Conservation (phyloP, 2,888 invertebrate species). For the Tenodera sinensis region DNA sequence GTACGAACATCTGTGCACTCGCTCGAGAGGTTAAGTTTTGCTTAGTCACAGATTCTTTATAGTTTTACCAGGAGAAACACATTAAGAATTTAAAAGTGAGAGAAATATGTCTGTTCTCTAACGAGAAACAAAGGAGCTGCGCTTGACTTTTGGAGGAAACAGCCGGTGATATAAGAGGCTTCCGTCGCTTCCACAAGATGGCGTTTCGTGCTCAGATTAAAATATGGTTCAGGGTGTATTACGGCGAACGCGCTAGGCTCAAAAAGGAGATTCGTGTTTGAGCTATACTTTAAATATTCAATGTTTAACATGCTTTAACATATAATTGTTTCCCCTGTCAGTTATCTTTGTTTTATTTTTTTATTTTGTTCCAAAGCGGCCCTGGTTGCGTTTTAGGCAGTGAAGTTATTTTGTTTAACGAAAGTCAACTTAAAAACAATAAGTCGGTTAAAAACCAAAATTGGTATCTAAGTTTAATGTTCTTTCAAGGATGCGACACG, state of each 20-base stretch:
- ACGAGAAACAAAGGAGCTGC: neutral
- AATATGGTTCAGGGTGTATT: neutral
- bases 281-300: no score
- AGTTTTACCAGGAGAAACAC: neutral
- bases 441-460: no score
- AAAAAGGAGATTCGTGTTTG: no score
- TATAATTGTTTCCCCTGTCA: no score
- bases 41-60: neutral
- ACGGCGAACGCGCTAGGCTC: neutral
- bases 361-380: no score
- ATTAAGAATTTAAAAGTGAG: neutral
- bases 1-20: neutral
- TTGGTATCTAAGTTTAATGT: no score
- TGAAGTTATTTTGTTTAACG: no score
- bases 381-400: no score
- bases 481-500: no score
- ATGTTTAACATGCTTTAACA: no score
- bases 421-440: no score
- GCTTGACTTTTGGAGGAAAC: neutral
- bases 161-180: neutral
- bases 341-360: no score
- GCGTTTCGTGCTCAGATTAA: neutral
- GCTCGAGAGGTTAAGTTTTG: neutral
- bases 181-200: neutral
- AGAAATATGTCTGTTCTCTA: neutral